phyloP scores from a whole-genome alignment of 2,797 vertebrate genomes.

The Silurus lanzhouensis region DNA sequence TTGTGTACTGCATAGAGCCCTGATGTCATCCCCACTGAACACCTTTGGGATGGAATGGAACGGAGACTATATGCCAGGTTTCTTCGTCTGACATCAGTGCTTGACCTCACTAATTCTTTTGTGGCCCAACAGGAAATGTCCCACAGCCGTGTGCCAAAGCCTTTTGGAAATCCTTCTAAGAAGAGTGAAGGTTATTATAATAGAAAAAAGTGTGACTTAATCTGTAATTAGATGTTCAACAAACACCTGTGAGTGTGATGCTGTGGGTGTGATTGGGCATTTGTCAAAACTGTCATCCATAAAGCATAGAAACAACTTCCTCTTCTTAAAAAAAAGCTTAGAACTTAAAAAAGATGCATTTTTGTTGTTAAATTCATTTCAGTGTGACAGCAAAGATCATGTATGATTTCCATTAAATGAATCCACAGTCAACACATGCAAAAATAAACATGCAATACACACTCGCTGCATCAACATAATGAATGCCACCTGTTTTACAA shows the following conservation, averaged over 20 bases:
- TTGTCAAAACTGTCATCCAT: too few relatives aligned
- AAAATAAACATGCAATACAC: constrained; percentile 49
- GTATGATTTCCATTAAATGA: not conserved
- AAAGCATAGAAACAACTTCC: too few relatives aligned
- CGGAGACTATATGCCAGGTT: not conserved
- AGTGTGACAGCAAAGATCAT: constrained; percentile 19
- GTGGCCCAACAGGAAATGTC: not conserved
- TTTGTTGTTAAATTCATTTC: too few relatives aligned
- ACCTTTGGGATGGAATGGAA: not conserved
- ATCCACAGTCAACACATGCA: constrained; percentile 21
- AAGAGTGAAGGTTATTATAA: constrained; percentile 1
- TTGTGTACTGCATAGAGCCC: not conserved
- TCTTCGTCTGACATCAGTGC: not conserved
- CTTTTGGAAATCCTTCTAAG: not conserved
- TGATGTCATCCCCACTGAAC: not conserved
- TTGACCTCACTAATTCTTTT: not conserved
- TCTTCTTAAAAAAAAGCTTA: too few relatives aligned
- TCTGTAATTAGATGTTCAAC: too few relatives aligned
- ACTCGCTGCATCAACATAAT: constrained; percentile 35
- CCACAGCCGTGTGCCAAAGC: not conserved
- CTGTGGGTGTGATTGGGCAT: too few relatives aligned
- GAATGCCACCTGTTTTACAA: constrained; percentile 41
- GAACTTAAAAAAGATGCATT: too few relatives aligned
- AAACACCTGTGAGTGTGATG: too few relatives aligned
- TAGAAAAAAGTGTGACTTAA: not conserved